Evolutionary conservation across 2,113 vertebrate species (phyloP).

Genomic region (Panthera tigris): DNA sequence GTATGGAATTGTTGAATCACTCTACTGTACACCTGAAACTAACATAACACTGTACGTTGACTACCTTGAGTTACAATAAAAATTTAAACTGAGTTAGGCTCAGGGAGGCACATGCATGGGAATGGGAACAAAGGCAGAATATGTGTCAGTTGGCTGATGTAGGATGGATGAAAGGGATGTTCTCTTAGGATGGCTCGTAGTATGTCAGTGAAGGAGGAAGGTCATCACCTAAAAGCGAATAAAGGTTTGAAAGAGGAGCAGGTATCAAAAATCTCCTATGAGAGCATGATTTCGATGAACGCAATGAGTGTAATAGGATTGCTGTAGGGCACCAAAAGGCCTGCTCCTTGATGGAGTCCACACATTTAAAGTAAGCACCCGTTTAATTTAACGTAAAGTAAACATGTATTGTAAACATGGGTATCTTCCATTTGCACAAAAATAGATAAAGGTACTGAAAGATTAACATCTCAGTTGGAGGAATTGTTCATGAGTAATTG

Average conservation of each 20-base stretch:
- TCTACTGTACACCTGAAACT: not conserved
- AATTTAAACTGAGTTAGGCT: not conserved
- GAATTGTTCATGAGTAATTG: not conserved
- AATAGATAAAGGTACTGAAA: not conserved
- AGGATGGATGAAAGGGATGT: not conserved
- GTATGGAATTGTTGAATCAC: not conserved
- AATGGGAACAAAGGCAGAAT: not conserved
- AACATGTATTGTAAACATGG: not conserved
- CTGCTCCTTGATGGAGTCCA: not conserved
- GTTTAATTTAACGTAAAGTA: too few species aligned
- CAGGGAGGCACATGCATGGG: not conserved
- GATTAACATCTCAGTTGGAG: not conserved
- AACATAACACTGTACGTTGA: not conserved
- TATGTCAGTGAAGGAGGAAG: not conserved
- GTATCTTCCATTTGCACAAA: not conserved
- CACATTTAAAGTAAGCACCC: not conserved
- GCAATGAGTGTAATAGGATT: rapidly evolving
- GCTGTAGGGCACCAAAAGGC: too few species aligned
- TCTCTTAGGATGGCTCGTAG: too few species aligned
- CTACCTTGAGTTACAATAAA: not conserved
- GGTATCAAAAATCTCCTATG: not conserved
- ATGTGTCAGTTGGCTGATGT: not conserved
- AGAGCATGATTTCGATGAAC: not conserved
- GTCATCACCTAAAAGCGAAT: not conserved
- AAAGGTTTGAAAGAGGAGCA: not conserved